Evolutionary conservation across 2,113 vertebrate species (phyloP).

Genomic region (Galbula dea): DNA sequence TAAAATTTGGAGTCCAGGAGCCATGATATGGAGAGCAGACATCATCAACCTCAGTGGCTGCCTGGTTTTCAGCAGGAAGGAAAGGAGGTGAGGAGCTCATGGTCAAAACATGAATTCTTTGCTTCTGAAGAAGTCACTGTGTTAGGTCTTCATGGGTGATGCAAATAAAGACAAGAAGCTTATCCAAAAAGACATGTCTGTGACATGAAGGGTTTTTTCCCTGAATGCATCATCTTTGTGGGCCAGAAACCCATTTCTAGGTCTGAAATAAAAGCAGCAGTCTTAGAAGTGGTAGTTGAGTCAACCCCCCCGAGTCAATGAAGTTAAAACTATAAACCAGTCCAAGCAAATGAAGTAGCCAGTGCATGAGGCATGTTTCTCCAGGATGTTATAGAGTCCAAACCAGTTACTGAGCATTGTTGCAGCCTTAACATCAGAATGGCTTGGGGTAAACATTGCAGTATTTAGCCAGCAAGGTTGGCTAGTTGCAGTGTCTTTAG

Average conservation of each 20-base stretch:
- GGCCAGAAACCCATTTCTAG: background rate
- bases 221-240: background rate
- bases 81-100: background rate
- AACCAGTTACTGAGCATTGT: background rate
- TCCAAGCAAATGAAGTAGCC: background rate
- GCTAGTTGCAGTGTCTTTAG: background rate
- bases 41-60: background rate
- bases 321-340: background rate
- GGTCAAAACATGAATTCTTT: background rate
- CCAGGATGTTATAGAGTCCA: background rate
- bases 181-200: background rate
- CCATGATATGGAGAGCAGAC: no score
- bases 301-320: background rate
- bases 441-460: background rate
- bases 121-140: background rate
- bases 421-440: background rate
- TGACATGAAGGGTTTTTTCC: background rate
- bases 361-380: background rate
- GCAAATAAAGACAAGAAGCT: background rate
- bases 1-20: background rate
- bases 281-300: background rate
- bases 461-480: background rate
- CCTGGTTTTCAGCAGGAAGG: background rate
- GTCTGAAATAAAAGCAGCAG: background rate
- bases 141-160: background rate